phyloP scores from a whole-genome alignment of 2,888 invertebrate species.

The Exephanes ischioxanthus region DNA sequence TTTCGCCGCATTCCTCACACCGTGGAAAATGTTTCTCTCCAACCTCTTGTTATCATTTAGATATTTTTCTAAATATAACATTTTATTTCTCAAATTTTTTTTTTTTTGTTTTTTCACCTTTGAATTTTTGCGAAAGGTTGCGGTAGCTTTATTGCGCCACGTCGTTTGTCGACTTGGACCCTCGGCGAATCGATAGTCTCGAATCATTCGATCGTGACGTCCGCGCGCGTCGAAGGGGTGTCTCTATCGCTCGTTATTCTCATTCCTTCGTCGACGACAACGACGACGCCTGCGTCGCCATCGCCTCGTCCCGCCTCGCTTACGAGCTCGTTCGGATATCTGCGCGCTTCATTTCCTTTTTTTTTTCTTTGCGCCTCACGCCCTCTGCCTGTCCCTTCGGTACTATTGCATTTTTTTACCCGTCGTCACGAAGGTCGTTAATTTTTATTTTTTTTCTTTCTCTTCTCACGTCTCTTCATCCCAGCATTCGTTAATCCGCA shows the following conservation, averaged over 20 bases:
- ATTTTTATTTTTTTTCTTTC: constrained; percentile 54
- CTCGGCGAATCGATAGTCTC: constrained; percentile 52
- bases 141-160: constrained; percentile 17
- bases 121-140: constrained; percentile 19
- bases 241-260: constrained; percentile 40
- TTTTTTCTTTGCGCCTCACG: neutral
- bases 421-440: constrained; percentile 67
- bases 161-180: constrained; percentile 45
- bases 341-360: constrained; percentile 29
- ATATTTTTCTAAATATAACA: neutral
- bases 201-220: constrained; percentile 61
- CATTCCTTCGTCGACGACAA: constrained; percentile 7
- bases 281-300: constrained; percentile 25
- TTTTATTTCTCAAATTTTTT: neutral
- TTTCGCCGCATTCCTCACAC: neutral
- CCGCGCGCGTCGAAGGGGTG: constrained; percentile 56
- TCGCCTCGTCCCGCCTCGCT: constrained; percentile 33
- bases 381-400: constrained; percentile 14
- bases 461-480: constrained; percentile 60
- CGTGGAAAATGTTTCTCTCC: neutral
- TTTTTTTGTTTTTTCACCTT: constrained; percentile 5
- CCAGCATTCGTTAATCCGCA: constrained; percentile 68
- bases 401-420: constrained; percentile 50
- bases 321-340: constrained; percentile 39
- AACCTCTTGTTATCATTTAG: neutral